Evolutionary conservation across 2,797 vertebrate species (phyloP), one percentile per base, ranked within the genome.

Genomic region (Mus minutoides): DNA sequence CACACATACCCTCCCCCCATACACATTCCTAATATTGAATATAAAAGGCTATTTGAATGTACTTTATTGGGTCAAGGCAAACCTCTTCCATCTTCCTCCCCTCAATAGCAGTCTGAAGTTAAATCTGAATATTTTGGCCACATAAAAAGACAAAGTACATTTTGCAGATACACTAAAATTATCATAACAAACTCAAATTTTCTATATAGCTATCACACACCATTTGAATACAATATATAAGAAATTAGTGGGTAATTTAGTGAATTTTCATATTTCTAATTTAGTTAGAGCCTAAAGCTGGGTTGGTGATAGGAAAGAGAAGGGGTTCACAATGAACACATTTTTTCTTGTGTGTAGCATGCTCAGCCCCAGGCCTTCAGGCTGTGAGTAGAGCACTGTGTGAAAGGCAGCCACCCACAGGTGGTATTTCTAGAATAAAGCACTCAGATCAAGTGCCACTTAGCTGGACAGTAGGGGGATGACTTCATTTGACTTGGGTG

Each of bases 401-500:
- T 46, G 43, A 88, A 31, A 76, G 75, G 78, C n/a, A 71, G 34
- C 2, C 21, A 26, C 31, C 40, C 2, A 43, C 40, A 88, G 43
- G 19, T 88, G 46, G 10, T 56, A 54, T 31, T 69, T 67, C 56
- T 9, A 69, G 2, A 40, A 37, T 11, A 69, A 40, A 87, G 21
- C 62, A n/a, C 40, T 67, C 60, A 85, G 71, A 69, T 56, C 54
- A 34, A 76, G 17, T n/a, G 54, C 17, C 75, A 9, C 6, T 79
- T 82, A 75, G 3, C 8, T 62, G 60, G 77, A 19, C 17, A 90
- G 64, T n/a, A 6, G 24, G 37, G 29, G 24, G 58, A 89, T 77
- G 88, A 54, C 17, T 79, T 83, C 97, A 87, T 67, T 90, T 58
- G 37, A 60, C 75, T 67, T 87, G 31, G 16, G 58, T 95, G 96